These are phyloP conservation scores for Corapipo altera DNA, from an alignment of 2,113 vertebrate species.

Conservation along the genomic window DNA sequence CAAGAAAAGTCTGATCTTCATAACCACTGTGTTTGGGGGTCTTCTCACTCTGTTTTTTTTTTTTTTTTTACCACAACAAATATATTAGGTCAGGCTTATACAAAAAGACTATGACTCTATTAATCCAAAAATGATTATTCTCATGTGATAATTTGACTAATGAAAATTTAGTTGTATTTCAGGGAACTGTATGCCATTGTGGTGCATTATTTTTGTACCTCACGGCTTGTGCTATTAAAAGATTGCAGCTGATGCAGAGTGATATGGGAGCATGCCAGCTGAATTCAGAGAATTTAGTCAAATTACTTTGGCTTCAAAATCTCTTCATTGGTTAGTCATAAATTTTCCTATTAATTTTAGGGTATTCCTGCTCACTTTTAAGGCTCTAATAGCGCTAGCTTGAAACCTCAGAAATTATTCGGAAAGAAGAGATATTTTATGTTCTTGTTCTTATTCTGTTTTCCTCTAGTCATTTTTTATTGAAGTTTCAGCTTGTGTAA, in stretches of 20 bases:
- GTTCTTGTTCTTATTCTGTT: background rate
- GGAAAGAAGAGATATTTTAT: background rate
- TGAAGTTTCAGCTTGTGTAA: background rate
- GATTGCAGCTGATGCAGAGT: conserved; percentile 9
- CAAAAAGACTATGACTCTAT: background rate
- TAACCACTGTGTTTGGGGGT: background rate
- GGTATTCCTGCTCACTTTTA: background rate
- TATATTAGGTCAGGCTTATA: background rate
- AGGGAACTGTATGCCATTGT: background rate
- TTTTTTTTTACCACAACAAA: background rate
- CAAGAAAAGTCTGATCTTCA: background rate
- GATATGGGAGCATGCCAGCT: conserved; percentile 23
- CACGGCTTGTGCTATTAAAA: background rate
- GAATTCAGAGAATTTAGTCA: conserved; percentile 29
- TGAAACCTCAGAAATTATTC: background rate
- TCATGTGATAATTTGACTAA: background rate
- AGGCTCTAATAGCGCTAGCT: background rate
- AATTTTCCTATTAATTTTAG: conserved; percentile 35
- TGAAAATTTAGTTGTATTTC: background rate
- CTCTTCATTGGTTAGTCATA: background rate
- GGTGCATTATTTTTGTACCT: conserved; percentile 4
- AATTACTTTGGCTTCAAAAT: conserved; percentile 32
- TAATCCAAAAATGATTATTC: background rate
- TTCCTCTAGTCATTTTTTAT: background rate
- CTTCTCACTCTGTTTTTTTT: background rate